Base-by-base conservation (phyloP, 2,888 invertebrate genomes). In the Hypena proboscidalis region DNA sequence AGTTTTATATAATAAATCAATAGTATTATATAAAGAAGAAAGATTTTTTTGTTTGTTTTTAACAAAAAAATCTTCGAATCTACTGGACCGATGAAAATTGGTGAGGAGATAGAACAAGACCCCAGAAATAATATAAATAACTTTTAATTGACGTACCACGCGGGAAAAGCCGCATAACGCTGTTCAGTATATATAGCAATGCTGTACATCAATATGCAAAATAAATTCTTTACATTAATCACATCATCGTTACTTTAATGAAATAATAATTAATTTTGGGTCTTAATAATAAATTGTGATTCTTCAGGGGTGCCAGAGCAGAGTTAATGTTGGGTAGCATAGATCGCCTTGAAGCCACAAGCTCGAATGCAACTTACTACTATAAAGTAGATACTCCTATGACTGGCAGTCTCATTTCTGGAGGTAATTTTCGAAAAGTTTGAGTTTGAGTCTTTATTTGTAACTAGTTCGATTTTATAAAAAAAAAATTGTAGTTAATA, bases 351-450 rank as follows among this genome's bases (percentile, higher is more conserved):
- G 96, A 96, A 68, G 94, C 94, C 2, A 95, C 95, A 4, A 96
- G 95, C 60, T 95, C 96, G 0, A 94, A 94, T 29, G 96, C 95
- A 0, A 96, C 96, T 1, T 96, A 95, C 72, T 96, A 96, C 74
- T 95, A 95, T 58, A 96, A 96, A 79, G 95, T 95, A 0, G 96
- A 96, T 70, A 97, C 96, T 0, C 94, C 96, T 22, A 96, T 96
- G 94, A 96, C 96, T 0, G 96, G 96, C 37, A 96, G 96, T 78
- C 93, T 96, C 37, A 96, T 96, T 10, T 96, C 96, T 78, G 91
- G 91, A 78, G 91, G 91, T 91, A 67, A 81, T 77, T 40, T 25
- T 6, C 25, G 37, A 15, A 8, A 3, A 1, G 1, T 17, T 38
- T 8, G 4, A 13, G 20, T 32, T 7, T 6, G 8, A n/a, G n/a